Evolutionary conservation across 2,113 vertebrate genomes (phyloP).

Genomic region (Mastomys natalensis): DNA sequence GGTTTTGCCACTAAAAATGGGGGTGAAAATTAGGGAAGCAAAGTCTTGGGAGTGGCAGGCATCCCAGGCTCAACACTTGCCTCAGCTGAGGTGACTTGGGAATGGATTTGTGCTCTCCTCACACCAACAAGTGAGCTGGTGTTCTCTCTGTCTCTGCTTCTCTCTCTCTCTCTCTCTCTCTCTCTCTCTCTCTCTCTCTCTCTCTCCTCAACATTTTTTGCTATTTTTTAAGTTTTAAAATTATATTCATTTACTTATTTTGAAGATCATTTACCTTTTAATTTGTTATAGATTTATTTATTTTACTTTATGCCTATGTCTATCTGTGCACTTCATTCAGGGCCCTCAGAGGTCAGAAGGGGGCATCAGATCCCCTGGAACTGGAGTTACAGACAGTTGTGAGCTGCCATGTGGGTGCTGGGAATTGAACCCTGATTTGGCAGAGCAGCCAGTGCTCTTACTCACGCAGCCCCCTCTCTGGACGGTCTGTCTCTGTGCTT

Average conservation of each 20-base stretch:
- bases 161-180: background rate
- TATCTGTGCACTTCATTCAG: background rate
- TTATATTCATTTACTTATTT: background rate
- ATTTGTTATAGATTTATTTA: background rate
- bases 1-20: background rate
- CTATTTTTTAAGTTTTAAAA: background rate
- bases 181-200: background rate
- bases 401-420: background rate
- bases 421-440: background rate
- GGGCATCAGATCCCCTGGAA: background rate
- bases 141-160: background rate
- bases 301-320: background rate
- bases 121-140: background rate
- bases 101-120: background rate
- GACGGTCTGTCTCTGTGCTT: background rate
- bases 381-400: background rate
- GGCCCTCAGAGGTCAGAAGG: background rate
- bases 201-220: background rate
- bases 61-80: background rate
- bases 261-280: background rate
- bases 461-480: background rate
- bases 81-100: background rate
- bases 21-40: background rate
- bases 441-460: background rate
- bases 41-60: background rate